Conservation (phyloP, 2,113 vertebrate genomes). For the Syngnathus floridae region DNA sequence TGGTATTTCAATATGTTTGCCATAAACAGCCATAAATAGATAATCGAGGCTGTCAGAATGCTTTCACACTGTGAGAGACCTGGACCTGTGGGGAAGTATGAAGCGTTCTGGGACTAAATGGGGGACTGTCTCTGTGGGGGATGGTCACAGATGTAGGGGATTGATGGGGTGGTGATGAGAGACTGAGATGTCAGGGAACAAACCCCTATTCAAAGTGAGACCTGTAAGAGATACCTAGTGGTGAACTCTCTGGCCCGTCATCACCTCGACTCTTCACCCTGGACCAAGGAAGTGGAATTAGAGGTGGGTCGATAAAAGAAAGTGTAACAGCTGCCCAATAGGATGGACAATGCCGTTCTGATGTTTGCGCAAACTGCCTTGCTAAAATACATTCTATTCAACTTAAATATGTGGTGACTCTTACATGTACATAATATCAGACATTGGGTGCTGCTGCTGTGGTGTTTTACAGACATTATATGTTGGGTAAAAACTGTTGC, state of each 20-base stretch:
- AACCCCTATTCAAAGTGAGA: constrained; percentile 64
- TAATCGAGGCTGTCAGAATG: constrained; percentile 34
- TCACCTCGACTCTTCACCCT: constrained; percentile 42
- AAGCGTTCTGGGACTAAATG: constrained; percentile 58
- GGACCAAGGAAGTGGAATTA: constrained; percentile 17
- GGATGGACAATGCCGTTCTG: constrained; percentile 28
- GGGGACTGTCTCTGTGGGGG: constrained; percentile 59
- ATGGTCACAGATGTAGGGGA: constrained; percentile 50
- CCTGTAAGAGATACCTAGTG: constrained; percentile 53
- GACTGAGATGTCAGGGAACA: constrained; percentile 68
- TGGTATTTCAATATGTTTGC: constrained; percentile 38
- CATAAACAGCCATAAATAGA: no score
- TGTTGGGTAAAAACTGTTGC: constrained; percentile 26
- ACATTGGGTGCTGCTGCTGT: background rate
- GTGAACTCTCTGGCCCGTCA: constrained; percentile 49
- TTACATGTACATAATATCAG: background rate
- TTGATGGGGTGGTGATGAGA: constrained; percentile 75
- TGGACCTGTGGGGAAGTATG: constrained; percentile 20
- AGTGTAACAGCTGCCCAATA: constrained; percentile 23
- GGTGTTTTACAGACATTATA: constrained; percentile 31
- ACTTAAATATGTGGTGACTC: constrained; percentile 7
- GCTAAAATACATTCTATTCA: constrained; percentile 24
- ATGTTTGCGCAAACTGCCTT: constrained; percentile 26
- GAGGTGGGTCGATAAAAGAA: constrained; percentile 26
- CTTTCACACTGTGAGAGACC: constrained; percentile 42